Conservation (phyloP, 2,797 vertebrate genomes). For the Amblyopsis hoosieri region DNA sequence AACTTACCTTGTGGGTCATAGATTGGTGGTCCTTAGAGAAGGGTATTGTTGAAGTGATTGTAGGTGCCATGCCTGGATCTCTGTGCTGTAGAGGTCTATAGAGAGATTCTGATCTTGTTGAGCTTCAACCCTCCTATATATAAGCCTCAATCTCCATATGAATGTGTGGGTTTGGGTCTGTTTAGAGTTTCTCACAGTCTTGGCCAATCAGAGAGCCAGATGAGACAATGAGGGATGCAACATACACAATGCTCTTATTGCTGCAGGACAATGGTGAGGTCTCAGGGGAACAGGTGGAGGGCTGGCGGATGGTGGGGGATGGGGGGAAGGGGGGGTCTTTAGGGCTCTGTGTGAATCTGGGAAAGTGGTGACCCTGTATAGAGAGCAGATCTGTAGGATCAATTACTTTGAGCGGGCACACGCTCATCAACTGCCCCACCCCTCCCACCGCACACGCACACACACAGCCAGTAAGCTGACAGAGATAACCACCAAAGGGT, state of each 20-base stretch:
- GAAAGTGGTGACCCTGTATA: slow-evolving; percentile 62
- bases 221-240: slow-evolving; percentile 26
- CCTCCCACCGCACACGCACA: too few relatives aligned
- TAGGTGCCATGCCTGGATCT: slow-evolving; percentile 78
- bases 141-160: slow-evolving; percentile 77
- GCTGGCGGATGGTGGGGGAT: slow-evolving; percentile 19
- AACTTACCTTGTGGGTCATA: slow-evolving; percentile 49
- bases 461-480: not conserved
- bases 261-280: slow-evolving; percentile 31
- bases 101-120: slow-evolving; percentile 57
- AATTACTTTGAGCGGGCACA: slow-evolving; percentile 24
- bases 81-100: slow-evolving; percentile 62
- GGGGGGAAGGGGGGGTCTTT: slow-evolving; percentile 1
- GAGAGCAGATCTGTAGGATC: slow-evolving; percentile 49
- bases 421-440: not conserved
- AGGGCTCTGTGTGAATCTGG: slow-evolving; percentile 50
- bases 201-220: slow-evolving; percentile 78
- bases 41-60: slow-evolving; percentile 55
- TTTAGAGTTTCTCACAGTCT: slow-evolving; percentile 85
- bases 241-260: slow-evolving; percentile 31
- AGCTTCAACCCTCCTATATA: slow-evolving; percentile 77
- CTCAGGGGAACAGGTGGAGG: slow-evolving; percentile 46
- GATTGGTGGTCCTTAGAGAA: slow-evolving; percentile 24
- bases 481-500: not conserved
- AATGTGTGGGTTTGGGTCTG: slow-evolving; percentile 81